phyloP scores from a whole-genome alignment of 2,888 invertebrate species.

The Ischnura elegans region DNA sequence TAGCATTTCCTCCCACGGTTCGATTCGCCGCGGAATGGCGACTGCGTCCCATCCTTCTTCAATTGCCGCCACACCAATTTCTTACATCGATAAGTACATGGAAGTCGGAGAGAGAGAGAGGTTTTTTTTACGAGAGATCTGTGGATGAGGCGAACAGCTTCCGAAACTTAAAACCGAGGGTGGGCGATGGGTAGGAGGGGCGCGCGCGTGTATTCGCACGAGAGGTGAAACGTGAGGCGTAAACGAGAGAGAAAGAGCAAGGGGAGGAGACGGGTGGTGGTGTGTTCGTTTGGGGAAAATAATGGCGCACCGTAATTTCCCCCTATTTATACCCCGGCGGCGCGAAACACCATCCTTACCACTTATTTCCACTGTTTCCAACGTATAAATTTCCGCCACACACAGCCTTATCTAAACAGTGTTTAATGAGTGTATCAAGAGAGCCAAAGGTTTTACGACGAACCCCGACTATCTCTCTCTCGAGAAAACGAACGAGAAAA shows the following conservation, averaged over 20 bases:
- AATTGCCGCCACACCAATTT: too few relatives aligned
- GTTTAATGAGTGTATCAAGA: slow-evolving; percentile 21
- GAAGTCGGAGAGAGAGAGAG: background rate
- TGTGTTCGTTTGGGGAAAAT: background rate
- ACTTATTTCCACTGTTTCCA: background rate
- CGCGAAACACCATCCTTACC: background rate
- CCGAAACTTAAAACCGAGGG: slow-evolving; percentile 33
- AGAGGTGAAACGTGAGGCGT: slow-evolving; percentile 13
- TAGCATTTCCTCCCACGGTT: too few relatives aligned
- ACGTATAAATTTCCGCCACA: background rate
- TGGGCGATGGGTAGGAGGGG: background rate
- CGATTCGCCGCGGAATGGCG: too few relatives aligned
- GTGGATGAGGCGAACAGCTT: background rate
- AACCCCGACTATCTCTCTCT: background rate
- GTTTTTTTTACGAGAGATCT: slow-evolving; percentile 3
- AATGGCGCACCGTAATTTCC: background rate
- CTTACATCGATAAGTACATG: background rate
- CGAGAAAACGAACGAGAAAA: background rate
- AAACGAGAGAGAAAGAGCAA: background rate
- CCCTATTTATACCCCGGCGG: background rate
- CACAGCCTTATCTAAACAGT: slow-evolving; percentile 3
- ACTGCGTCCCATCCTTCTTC: too few relatives aligned
- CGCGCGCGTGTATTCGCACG: background rate
- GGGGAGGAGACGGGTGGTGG: background rate
- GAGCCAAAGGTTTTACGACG: background rate